Evolutionary conservation across 2,797 vertebrate species (phyloP), one percentile per base, ranked within the genome.

Genomic region (Euphonia xanthogaster): DNA sequence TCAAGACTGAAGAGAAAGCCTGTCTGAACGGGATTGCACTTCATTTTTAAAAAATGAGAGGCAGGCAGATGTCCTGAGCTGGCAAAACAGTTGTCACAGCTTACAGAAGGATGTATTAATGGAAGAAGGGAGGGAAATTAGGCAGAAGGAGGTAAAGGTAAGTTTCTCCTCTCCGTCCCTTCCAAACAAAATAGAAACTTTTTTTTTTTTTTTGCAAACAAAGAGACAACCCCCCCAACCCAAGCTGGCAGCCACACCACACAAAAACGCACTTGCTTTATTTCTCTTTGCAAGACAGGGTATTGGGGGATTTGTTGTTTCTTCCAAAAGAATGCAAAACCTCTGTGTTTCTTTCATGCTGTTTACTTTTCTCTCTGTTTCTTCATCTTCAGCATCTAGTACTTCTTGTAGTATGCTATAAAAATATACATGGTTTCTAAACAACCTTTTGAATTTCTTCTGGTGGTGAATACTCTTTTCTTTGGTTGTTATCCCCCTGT

Each of bases 91-190:
- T 93, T 90, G 31, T 86, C 47, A 70, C 44, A 48, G 79, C 65
- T 90, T 62, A 28, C 42, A 55, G 85, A 93, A 88, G 70, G 92
- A 70, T 48, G 31, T 37, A 63, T 66, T 76, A 66, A 81, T 86
- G 71, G 30, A 62, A 79, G 63, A 90, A 76, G 51, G 33, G 82
- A 83, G 76, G 79, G 45, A 80, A 80, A 78, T 53, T 28, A 72
- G 81, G 48, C 87, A 88, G 65, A 40, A 79, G 62, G 93, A 86
- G 83, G 94, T 86, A 81, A 96, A 95, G 93, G 95, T 96, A 93
- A 96, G 95, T 37, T 93, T 81, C 47, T 73, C 16, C 50, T 7
- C 23, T 85, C 54, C 2, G 1, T 42, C 40, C 24, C 37, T 90
- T 94, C 47, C 54, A 65, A 87, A 82, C 25, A 82, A 77, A 91